These are phyloP conservation scores for Metalampra italica DNA, from an alignment of 2,888 invertebrate species.

Conservation along the genomic window DNA sequence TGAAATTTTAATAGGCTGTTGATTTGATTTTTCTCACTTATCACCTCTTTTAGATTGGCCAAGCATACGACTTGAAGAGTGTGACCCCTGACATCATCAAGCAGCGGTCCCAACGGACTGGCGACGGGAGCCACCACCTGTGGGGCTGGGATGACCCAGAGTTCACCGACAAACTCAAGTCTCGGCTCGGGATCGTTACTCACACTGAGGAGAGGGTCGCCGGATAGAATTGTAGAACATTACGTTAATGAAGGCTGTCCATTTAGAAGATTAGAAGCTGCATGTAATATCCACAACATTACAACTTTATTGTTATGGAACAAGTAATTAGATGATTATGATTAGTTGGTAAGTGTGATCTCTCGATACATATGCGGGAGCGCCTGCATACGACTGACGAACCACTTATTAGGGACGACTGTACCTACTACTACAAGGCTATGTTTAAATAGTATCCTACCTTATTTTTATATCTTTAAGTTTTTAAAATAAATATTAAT, in stretches of 20 bases:
- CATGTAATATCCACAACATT: too few relatives aligned
- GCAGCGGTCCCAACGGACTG: slow-evolving; percentile 80
- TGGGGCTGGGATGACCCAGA: slow-evolving; percentile 86
- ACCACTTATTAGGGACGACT: too few relatives aligned
- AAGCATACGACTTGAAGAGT: slow-evolving; percentile 87
- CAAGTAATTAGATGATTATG: too few relatives aligned
- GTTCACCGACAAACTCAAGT: slow-evolving; percentile 68
- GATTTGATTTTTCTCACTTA: too few relatives aligned
- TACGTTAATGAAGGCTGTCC: not conserved
- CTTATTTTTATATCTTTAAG: too few relatives aligned
- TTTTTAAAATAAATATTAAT: too few relatives aligned
- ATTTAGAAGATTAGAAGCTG: not conserved
- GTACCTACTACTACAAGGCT: too few relatives aligned
- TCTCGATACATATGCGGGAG: not conserved
- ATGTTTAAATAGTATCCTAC: too few relatives aligned
- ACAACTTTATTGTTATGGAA: too few relatives aligned
- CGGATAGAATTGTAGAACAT: slow-evolving; percentile 21
- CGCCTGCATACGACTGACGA: not conserved
- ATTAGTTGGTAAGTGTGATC: too few relatives aligned
- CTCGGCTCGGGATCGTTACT: slow-evolving; percentile 46
- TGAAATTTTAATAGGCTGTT: too few relatives aligned
- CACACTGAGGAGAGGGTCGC: slow-evolving; percentile 34
- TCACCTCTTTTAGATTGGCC: slow-evolving; percentile 77
- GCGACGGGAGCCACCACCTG: slow-evolving; percentile 81
- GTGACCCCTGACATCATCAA: slow-evolving; percentile 81